Evolutionary conservation across 2,888 invertebrate species (phyloP), one percentile per base, ranked within the genome.

Genomic region (Plutella xylostella): DNA sequence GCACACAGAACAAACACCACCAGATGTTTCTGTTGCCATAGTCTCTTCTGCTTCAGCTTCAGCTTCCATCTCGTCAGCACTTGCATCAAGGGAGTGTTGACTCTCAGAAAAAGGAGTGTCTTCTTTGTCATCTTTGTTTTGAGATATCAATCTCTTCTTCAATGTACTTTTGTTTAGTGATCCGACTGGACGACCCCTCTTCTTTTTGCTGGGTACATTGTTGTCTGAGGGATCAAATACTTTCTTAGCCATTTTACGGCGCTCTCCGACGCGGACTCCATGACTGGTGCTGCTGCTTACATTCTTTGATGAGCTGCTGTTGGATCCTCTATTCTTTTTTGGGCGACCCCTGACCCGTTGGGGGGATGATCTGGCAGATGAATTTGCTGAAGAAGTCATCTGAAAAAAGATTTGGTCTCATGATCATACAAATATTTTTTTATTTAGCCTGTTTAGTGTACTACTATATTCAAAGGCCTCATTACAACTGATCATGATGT

Each of bases 201-300:
- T 90, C 38, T 90, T 77, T 61, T 89, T 88, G 54, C 86, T 87
- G 9, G 93, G 92, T 30, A 92, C 75, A 69, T 92, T 91, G 54
- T 90, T 91, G 58, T 93, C 93, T 0, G 93, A 93, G 2, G 94
- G 94, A 72, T 94, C 93, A 63, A 93, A 94, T 0, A 94, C 93
- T 65, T 91, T 91, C 63, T 92, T 93, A 0, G 92, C 93, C 84
- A 92, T 89, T 88, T 91, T 88, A 44, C 88, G 72, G 51, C 88
- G 69, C 55, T 87, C 88, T 7, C 88, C 88, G 17, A 87, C 87
- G 28, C 88, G 74, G 6, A 87, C 78, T 14, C 64, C 78, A 4
- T 77, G 68, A 58, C 75, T 58, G 21, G 65, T 70, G 4, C 61
- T 57, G 46, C 56, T 70, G 40, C 60, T 60, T 42, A 65, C 68